Evolutionary conservation across 2,113 vertebrate genomes (phyloP).

Genomic region (Vombatus ursinus): DNA sequence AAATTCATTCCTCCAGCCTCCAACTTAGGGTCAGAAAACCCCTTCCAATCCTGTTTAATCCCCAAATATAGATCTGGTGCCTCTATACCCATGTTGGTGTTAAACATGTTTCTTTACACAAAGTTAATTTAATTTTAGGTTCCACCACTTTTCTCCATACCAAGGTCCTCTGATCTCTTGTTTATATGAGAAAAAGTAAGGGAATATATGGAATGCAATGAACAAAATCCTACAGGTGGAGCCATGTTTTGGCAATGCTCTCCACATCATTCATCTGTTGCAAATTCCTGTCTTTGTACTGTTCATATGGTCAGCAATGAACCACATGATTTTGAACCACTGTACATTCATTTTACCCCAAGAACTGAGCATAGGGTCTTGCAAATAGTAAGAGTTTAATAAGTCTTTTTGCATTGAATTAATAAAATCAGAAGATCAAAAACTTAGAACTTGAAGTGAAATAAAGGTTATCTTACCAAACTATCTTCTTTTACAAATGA

Average conservation of each 20-base stretch:
- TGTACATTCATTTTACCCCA: background rate
- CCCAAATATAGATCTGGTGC: background rate
- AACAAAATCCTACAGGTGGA: background rate
- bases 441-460: background rate
- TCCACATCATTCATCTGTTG: background rate
- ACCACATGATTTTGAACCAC: background rate
- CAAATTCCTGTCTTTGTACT: background rate
- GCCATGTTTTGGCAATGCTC: background rate
- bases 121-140: background rate
- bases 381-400: background rate
- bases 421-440: background rate
- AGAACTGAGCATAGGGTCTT: background rate
- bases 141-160: background rate
- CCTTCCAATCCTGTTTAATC: background rate
- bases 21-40: background rate
- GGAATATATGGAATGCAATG: background rate
- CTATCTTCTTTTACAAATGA: background rate
- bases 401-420: background rate
- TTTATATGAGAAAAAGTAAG: background rate
- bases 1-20: background rate
- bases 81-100: background rate
- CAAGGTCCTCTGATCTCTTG: background rate
- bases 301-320: background rate
- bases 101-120: background rate
- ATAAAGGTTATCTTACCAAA: background rate